Evolutionary conservation across 1,140 invertebrate genomes (phyloP), one percentile per base, ranked within the genome.

Genomic region (Dryas iulia): DNA sequence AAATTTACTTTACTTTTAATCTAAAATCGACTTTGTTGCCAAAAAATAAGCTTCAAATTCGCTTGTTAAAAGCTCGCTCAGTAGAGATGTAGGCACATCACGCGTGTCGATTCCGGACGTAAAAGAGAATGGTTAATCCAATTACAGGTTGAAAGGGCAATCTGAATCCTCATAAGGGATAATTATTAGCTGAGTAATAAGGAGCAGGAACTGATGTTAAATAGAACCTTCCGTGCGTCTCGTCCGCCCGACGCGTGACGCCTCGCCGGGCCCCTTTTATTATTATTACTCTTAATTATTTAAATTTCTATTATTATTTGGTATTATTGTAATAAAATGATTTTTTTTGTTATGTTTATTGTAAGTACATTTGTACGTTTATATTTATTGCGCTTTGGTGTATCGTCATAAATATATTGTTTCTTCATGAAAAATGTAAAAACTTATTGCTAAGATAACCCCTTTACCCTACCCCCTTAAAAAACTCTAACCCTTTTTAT

Each of bases 81-180:
- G 61, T 21, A 54, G 18, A 62, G 58, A 14, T 58, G 64, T 39
- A 57, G 25, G 59, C 59, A 35, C 30, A 61, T 71, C 60, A 67
- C 65, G 68, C 31, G 60, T 54, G 72, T 65, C 61, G 62, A 63
- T 59, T 47, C 39, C 57, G 47, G 25, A 56, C 59, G 63, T 70
- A 65, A 64, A 70, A 70, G 68, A 65, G 62, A 61, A 71, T 61
- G 69, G 66, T 63, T 74, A 71, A 74, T 68, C 56, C 54, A 74
- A 71, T 74, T 71, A 69, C 57, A 57, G 62, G 69, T 67, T 74
- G 66, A 71, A 74, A 74, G 62, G 66, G 69, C 69, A 71, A 66
- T 71, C 66, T 54, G 63, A 24, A 47, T 53, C 65, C 73, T 68
- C 73, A 62, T 71, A 47, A 65, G 64, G 69, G 69, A 69, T 69